Conservation (phyloP, 2,797 vertebrate species). For the Poeciliopsis gracilis region DNA sequence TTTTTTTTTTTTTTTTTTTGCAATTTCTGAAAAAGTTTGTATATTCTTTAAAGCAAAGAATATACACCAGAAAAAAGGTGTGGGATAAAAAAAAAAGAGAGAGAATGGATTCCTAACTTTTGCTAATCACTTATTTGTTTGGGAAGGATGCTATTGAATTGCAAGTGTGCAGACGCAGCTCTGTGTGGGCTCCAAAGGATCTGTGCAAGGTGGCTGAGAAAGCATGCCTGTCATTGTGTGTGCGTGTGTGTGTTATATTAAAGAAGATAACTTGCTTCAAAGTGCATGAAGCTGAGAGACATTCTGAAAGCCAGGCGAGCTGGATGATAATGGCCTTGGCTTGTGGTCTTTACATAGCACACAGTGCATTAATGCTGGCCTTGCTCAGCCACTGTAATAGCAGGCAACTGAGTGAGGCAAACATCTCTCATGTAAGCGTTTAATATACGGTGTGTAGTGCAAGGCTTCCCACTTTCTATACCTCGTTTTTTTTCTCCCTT, state of each 20-base stretch:
- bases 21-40: not conserved
- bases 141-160: not conserved
- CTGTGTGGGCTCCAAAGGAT: constrained; percentile 12
- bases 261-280: constrained; percentile 44
- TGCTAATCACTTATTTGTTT: not conserved
- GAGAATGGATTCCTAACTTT: not conserved
- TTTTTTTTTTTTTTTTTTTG: not conserved
- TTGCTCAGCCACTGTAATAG: constrained; percentile 46
- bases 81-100: not conserved
- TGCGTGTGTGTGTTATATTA: constrained; percentile 27
- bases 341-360: constrained; percentile 62
- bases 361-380: constrained; percentile 59
- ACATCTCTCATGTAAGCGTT: constrained; percentile 41
- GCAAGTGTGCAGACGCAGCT: constrained; percentile 16
- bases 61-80: not conserved
- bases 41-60: not conserved
- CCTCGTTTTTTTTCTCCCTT: constrained; percentile 16
- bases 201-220: constrained; percentile 17
- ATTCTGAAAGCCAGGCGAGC: constrained; percentile 50
- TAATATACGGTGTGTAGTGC: constrained; percentile 29
- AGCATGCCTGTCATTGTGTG: constrained; percentile 18
- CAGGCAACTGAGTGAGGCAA: constrained; percentile 33
- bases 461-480: constrained; percentile 29
- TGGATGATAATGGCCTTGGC: constrained; percentile 65
- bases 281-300: constrained; percentile 50